A percentile compares a stretch with the other conserved stretches of the same genome.
Conservation (phyloP, 2,888 invertebrate genomes). For the Catocala nupta region DNA sequence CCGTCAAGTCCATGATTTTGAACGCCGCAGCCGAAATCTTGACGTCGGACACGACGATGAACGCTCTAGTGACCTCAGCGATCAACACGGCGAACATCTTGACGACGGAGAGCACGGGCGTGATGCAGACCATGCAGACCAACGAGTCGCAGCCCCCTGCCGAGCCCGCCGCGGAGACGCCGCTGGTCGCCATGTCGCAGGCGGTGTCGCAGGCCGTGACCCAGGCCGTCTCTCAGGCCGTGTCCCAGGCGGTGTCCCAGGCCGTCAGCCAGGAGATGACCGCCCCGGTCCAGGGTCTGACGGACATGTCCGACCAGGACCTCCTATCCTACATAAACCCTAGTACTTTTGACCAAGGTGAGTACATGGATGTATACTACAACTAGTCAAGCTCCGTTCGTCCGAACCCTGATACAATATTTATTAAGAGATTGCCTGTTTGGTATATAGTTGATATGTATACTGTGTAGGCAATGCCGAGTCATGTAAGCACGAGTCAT, state of each 20-base stretch:
- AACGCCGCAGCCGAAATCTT: conserved; percentile 91
- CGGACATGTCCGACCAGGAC: conserved; percentile 95
- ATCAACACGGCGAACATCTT: conserved; percentile 84
- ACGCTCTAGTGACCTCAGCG: conserved; percentile 85
- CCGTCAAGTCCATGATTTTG: conserved; percentile 92
- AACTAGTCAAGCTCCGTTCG: conserved; percentile 42
- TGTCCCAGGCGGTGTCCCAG: conserved; percentile 82
- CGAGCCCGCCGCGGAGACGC: conserved; percentile 73
- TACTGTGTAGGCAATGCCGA: not conserved
- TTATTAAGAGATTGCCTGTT: not conserved
- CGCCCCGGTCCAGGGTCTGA: conserved; percentile 91
- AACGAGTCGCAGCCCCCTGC: conserved; percentile 67
- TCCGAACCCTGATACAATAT: conserved; percentile 36
- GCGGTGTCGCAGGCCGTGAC: conserved; percentile 84
- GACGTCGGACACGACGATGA: conserved; percentile 88
- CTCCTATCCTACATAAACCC: conserved; percentile 96
- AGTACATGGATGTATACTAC: conserved; percentile 75
- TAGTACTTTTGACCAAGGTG: conserved; percentile 95
- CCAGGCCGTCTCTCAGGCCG: conserved; percentile 82
- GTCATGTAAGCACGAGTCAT: not conserved
- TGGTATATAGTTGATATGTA: conserved; percentile 1
- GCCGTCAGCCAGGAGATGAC: conserved; percentile 85
- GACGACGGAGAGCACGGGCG: conserved; percentile 68
- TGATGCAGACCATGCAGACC: conserved; percentile 32
- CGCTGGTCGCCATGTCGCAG: conserved; percentile 82